Conservation (phyloP, 2,888 invertebrate species). For the Pemphredon lugubris region DNA sequence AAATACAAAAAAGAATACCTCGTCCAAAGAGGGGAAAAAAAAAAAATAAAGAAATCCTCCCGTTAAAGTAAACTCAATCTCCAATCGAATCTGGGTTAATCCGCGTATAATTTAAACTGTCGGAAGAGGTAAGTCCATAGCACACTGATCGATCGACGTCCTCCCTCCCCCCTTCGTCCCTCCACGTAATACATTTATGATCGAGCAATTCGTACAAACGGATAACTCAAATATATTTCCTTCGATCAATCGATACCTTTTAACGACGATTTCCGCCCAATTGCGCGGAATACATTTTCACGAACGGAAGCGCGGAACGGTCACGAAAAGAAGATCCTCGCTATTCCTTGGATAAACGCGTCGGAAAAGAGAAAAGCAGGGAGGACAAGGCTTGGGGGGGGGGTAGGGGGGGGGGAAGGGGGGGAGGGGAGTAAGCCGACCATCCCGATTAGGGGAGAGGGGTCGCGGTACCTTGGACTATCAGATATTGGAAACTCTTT, state of each 20-base stretch:
- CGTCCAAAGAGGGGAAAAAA: too few species aligned
- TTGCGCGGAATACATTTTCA: too few species aligned
- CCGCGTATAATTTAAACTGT: conserved; percentile 38
- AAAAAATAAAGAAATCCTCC: not conserved
- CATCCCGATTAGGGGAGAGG: conserved; percentile 43
- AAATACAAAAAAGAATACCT: conserved; percentile 5
- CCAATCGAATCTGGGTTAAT: conserved; percentile 28
- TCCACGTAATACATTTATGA: conserved; percentile 17
- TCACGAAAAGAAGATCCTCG: too few species aligned
- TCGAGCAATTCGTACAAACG: conserved; percentile 4
- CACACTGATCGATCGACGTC: conserved; percentile 25
- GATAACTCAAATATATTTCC: conserved; percentile 3
- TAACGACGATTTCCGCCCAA: too few species aligned
- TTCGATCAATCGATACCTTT: conserved; percentile 20
- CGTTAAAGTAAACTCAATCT: conserved; percentile 5
- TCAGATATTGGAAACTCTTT: conserved; percentile 76
- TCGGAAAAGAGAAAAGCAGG: too few species aligned
- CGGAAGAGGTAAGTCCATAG: not conserved
- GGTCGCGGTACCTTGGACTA: conserved; percentile 48
- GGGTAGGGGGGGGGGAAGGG: too few species aligned
- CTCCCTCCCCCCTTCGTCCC: too few species aligned
- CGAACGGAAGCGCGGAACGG: not conserved
- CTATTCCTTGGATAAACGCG: too few species aligned
- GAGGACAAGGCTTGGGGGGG: too few species aligned
- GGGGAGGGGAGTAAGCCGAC: conserved; percentile 39